A percentile compares a stretch with the other conserved stretches of the same genome.
Evolutionary conservation across 2,797 vertebrate species (phyloP).

Genomic region (Ispidina lecontei): DNA sequence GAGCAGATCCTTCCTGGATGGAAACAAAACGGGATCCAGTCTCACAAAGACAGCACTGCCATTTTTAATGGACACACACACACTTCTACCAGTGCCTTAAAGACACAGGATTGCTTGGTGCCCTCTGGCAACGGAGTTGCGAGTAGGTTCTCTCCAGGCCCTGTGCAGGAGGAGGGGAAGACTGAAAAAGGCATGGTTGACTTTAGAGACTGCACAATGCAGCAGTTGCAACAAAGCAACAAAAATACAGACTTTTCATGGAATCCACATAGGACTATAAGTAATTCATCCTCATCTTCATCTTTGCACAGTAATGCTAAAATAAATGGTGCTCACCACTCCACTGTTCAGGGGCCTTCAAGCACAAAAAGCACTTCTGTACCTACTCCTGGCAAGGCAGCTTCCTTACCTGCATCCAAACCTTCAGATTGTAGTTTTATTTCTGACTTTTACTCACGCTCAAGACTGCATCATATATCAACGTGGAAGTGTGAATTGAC

Average conservation of each 20-base stretch:
- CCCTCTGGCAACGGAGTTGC: constrained; percentile 66
- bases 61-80: constrained; percentile 89
- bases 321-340: constrained; percentile 84
- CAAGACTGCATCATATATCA: constrained; percentile 96
- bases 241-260: constrained; percentile 60
- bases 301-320: constrained; percentile 82
- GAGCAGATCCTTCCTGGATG: constrained; percentile 69
- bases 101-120: constrained; percentile 82
- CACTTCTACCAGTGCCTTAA: constrained; percentile 95
- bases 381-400: constrained; percentile 69
- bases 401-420: constrained; percentile 74
- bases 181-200: constrained; percentile 70
- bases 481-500: constrained; percentile 94
- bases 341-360: constrained; percentile 82
- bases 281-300: constrained; percentile 68
- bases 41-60: constrained; percentile 73
- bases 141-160: constrained; percentile 70
- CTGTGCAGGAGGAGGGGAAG: constrained; percentile 70
- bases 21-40: constrained; percentile 76
- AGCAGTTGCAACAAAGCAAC: constrained; percentile 72
- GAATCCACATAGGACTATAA: constrained; percentile 78
- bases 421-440: constrained; percentile 85
- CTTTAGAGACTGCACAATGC: constrained; percentile 74
- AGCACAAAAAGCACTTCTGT: constrained; percentile 84
- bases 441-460: constrained; percentile 93